These are phyloP conservation scores for Beroe forskalii DNA, from an alignment of 37 sponge, comb jelly and placozoan species.

Conservation along the genomic window DNA sequence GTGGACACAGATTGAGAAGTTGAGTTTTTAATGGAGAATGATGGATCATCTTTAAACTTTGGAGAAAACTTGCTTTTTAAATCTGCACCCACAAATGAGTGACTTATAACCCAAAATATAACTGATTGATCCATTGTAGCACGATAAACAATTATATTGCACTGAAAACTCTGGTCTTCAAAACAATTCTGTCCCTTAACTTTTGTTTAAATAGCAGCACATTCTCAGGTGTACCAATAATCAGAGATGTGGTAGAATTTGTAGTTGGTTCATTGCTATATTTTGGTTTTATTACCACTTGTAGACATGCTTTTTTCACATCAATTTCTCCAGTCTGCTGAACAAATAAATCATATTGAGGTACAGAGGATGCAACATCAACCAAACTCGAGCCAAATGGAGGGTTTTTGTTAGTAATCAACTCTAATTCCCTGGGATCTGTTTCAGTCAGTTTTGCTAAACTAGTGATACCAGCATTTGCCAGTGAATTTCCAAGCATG, in stretches of 20 bases:
- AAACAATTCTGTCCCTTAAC: neutral
- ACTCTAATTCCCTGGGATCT: conserved; percentile 92
- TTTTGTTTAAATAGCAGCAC: conserved; percentile 19
- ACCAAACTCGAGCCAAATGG: conserved; percentile 33
- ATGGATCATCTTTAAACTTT: neutral
- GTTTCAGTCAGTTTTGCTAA: conserved; percentile 73
- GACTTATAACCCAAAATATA: conserved; percentile 58
- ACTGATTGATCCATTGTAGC: neutral
- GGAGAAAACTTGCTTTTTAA: conserved; percentile 54
- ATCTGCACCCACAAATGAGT: conserved; percentile 45
- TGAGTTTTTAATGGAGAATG: neutral
- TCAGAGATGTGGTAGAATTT: neutral
- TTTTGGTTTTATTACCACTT: conserved; percentile 35
- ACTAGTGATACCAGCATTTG: conserved; percentile 92
- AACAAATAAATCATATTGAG: conserved; percentile 56
- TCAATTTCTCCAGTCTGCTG: conserved; percentile 43
- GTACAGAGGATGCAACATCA: neutral
- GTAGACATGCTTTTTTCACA: neutral
- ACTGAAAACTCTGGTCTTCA: conserved; percentile 31
- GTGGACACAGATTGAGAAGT: neutral
- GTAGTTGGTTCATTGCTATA: neutral
- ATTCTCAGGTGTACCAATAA: conserved; percentile 59
- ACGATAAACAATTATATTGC: conserved; percentile 25
- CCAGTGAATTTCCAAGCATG: conserved; percentile 68
- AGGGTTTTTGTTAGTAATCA: conserved; percentile 70